Evolutionary conservation across 1,140 invertebrate species (phyloP).

Genomic region (Brachionus rotundiformis): DNA sequence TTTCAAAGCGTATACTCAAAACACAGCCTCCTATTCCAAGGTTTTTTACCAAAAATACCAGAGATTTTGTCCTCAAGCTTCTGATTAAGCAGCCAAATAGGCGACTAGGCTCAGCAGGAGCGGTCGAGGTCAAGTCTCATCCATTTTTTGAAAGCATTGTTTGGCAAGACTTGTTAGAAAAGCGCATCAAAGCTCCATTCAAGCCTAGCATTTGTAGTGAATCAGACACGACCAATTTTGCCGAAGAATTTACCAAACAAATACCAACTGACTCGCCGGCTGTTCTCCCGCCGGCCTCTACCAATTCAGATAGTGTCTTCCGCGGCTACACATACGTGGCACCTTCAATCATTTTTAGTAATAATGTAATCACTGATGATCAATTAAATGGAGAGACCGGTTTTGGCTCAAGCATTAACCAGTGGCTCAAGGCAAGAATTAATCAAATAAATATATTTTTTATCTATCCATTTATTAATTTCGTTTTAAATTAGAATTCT

Average conservation of each 20-base stretch:
- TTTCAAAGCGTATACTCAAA: conserved; percentile 70
- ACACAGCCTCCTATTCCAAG: conserved; percentile 80
- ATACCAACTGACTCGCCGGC: conserved; percentile 84
- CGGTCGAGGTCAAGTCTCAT: conserved; percentile 81
- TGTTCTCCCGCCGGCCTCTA: conserved; percentile 80
- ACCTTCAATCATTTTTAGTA: conserved; percentile 82
- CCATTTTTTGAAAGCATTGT: conserved; percentile 73
- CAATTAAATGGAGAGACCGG: conserved; percentile 61
- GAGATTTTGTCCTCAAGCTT: conserved; percentile 74
- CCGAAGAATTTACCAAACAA: conserved; percentile 91
- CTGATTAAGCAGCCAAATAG: conserved; percentile 83
- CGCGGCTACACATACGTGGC: conserved; percentile 92
- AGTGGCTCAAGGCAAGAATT: conserved; percentile 65
- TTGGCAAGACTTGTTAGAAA: conserved; percentile 75
- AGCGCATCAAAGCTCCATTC: conserved; percentile 77
- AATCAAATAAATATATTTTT: too few relatives aligned
- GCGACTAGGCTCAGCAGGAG: conserved; percentile 76
- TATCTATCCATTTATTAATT: too few relatives aligned
- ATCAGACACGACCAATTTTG: conserved; percentile 90
- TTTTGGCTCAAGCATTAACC: conserved; percentile 54
- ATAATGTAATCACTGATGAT: conserved; percentile 78
- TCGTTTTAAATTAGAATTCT: conserved; percentile 69
- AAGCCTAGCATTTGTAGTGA: conserved; percentile 77
- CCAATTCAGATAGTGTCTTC: conserved; percentile 66
- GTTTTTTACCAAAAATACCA: conserved; percentile 68